Evolutionary conservation across 2,797 vertebrate genomes (phyloP).

Genomic region (Huso huso): DNA sequence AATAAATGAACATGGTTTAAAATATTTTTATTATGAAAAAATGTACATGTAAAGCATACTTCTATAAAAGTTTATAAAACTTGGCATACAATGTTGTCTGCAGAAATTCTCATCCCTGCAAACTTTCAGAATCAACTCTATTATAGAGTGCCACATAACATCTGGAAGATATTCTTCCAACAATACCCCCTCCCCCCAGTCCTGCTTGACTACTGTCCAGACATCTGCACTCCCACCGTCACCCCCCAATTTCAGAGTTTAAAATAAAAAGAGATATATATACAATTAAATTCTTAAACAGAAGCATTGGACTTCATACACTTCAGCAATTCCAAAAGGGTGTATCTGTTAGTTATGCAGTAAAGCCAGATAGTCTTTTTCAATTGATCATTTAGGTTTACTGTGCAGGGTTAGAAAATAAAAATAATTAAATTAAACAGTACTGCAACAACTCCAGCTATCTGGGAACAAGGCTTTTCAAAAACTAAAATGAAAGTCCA

Average conservation of each 20-base stretch:
- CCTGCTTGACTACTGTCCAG: neutral
- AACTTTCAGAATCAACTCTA: constrained; percentile 88
- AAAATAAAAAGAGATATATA: neutral
- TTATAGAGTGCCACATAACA: constrained; percentile 81
- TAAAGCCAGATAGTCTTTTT: too few species aligned
- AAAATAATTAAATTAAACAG: too few species aligned
- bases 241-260: neutral
- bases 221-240: neutral
- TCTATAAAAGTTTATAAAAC: constrained; percentile 93
- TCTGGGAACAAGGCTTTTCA: too few species aligned
- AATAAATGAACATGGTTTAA: constrained; percentile 26
- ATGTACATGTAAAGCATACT: constrained; percentile 65
- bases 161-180: constrained; percentile 48
- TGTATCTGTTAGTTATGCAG: too few species aligned
- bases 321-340: too few species aligned
- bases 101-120: constrained; percentile 91
- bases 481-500: too few species aligned
- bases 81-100: constrained; percentile 61
- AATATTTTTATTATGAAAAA: constrained; percentile 74
- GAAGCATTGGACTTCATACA: too few species aligned
- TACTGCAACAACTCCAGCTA: too few species aligned
- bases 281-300: too few species aligned
- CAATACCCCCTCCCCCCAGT: constrained; percentile 32
- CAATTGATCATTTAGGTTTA: too few species aligned
- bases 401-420: too few species aligned